Base-by-base conservation (phyloP, 2,888 invertebrate species). In the Sphaeridia pumilis region DNA sequence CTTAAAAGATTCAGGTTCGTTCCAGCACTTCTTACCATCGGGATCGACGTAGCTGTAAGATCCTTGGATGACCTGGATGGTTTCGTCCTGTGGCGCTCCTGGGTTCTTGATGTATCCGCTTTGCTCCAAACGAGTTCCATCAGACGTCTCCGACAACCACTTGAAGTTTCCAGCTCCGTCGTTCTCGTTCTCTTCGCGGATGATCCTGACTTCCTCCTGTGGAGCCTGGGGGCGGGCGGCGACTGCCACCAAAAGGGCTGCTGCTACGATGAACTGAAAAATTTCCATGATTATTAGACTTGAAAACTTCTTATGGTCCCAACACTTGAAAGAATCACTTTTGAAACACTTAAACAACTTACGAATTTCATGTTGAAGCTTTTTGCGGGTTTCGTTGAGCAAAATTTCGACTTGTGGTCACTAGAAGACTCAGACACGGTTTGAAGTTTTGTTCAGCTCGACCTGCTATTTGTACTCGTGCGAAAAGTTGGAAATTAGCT, bases 81-180 rank as follows among this genome's bases (percentile, higher is more conserved):
- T 35, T 14, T 47, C 47, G 4, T 47, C 47, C n/a, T 22, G 24
- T 1, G 35, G 36, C 10, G 47, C 47, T 36, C 36, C 47, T 14
- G 36, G 47, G 47, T 47, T 36, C 35, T 47, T 35, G 27, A 45
- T 26, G 45, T 45, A 45, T 17, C 45, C 45, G 25, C 22, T 24
- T 27, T 45, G 45, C 17, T 45, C 45, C 7, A 26, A 22, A 27
- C 17, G 5, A 22, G 27, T 17, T 12, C 45, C 45, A 22, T 45
- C 45, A 45, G 27, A 27, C 5, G 45, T 45, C 17, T 45, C 45
- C 4, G 7, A 10, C 25, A 45, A 26, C 45, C 45, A 45, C 14
- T 45, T 26, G 27, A 45, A 45, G n/a, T n/a, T 45, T n/a, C 45
- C 45, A 17, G 4, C 17, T 26, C 45, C 45, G 17, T 45, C 28